Conservation (phyloP, 2,113 vertebrate species). For the Oncorhynchus clarkii region DNA sequence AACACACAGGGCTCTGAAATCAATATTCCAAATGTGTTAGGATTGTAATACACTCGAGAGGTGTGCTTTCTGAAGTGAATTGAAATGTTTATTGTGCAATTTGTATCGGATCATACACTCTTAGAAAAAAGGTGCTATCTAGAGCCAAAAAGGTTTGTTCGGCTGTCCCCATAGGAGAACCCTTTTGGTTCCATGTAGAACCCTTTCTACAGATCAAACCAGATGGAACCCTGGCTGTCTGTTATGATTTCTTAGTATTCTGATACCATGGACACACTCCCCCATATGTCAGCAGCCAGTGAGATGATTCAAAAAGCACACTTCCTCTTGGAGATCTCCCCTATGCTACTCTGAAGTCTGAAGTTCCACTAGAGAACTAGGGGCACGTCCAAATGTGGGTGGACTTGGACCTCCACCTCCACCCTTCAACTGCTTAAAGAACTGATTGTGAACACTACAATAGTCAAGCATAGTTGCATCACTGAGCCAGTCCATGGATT, state of each 20-base stretch:
- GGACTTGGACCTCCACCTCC: background rate
- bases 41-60: background rate
- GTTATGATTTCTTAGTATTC: conserved; percentile 10
- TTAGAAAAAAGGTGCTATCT: too few species aligned
- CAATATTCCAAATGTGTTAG: background rate
- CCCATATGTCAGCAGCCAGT: conserved; percentile 26
- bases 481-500: background rate
- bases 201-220: background rate
- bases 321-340: conserved; percentile 50
- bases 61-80: background rate
- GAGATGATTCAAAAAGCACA: conserved; percentile 54
- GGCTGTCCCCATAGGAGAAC: too few species aligned
- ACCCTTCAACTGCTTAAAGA: background rate
- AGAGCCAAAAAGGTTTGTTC: too few species aligned
- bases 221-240: background rate
- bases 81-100: too few species aligned
- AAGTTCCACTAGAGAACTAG: background rate
- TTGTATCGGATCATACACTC: too few species aligned
- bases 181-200: background rate
- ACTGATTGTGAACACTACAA: background rate
- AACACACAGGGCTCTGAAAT: background rate
- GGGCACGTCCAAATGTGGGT: background rate
- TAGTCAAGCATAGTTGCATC: background rate
- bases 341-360: conserved; percentile 13
- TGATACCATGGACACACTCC: conserved; percentile 13